Conservation (phyloP, 2,888 invertebrate genomes). For the Baronia brevicornis region DNA sequence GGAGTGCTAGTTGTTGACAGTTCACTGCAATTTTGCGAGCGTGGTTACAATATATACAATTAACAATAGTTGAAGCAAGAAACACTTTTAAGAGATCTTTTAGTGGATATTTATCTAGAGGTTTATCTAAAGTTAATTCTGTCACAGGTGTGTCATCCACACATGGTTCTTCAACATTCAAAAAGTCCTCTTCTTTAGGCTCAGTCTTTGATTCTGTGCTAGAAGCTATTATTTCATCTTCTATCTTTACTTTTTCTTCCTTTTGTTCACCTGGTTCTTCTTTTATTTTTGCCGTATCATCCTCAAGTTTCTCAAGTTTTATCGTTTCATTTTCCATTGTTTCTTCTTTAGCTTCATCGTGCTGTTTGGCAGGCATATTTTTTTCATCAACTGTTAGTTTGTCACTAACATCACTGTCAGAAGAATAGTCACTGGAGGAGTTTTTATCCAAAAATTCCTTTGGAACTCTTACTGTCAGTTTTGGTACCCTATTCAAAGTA, state of each 20-base stretch:
- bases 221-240: conserved; percentile 33
- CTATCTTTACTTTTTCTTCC: conserved; percentile 31
- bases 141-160: conserved; percentile 78
- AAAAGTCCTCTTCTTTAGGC: conserved; percentile 34
- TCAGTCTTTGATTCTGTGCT: conserved; percentile 51
- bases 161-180: conserved; percentile 44
- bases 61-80: conserved; percentile 79
- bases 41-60: conserved; percentile 90
- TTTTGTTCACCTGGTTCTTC: conserved; percentile 21
- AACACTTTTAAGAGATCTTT: conserved; percentile 84
- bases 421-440: conserved; percentile 70
- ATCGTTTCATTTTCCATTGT: conserved; percentile 18
- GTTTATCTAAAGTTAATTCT: conserved; percentile 83
- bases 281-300: conserved; percentile 12
- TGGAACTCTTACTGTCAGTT: conserved; percentile 80
- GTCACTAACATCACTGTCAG: conserved; percentile 77
- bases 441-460: conserved; percentile 75
- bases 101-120: conserved; percentile 83
- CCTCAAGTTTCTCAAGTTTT: conserved; percentile 19
- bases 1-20: conserved; percentile 85
- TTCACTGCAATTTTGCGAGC: conserved; percentile 90
- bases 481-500: conserved; percentile 77
- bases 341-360: conserved; percentile 24
- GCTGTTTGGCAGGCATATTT: conserved; percentile 32
- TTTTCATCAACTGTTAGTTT: conserved; percentile 76